Evolutionary conservation across 2,888 invertebrate species (phyloP).

Genomic region (Syrista parreyssii): DNA sequence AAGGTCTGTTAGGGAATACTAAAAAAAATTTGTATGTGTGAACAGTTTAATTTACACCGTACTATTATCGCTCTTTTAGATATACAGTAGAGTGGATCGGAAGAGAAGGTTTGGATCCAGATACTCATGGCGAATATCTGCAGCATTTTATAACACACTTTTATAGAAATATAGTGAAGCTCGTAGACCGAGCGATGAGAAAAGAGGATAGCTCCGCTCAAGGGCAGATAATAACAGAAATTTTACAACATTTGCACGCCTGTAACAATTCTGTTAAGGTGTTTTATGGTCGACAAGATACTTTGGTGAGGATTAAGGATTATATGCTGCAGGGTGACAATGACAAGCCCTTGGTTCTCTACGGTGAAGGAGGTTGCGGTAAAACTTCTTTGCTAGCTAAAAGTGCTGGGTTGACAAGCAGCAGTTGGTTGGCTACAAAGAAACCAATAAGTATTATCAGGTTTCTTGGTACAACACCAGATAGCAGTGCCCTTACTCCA

Average conservation of each 20-base stretch:
- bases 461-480: slow-evolving; percentile 96
- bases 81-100: slow-evolving; percentile 98
- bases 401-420: slow-evolving; percentile 84
- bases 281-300: slow-evolving; percentile 93
- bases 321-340: slow-evolving; percentile 84
- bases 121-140: slow-evolving; percentile 93
- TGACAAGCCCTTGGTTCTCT: slow-evolving; percentile 89
- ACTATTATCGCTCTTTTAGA: slow-evolving; percentile 65
- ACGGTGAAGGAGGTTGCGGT: slow-evolving; percentile 97
- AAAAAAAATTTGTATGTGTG: neutral
- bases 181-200: slow-evolving; percentile 94
- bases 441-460: slow-evolving; percentile 89
- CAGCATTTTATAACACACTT: slow-evolving; percentile 95
- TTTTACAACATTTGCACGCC: slow-evolving; percentile 94
- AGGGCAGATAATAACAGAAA: slow-evolving; percentile 93
- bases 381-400: slow-evolving; percentile 96
- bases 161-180: slow-evolving; percentile 90
- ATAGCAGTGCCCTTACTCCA: slow-evolving; percentile 94
- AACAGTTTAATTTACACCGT: neutral
- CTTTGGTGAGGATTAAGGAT: slow-evolving; percentile 80
- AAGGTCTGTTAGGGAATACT: slow-evolving; percentile 69
- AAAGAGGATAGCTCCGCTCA: slow-evolving; percentile 95
- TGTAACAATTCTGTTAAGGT: slow-evolving; percentile 94
- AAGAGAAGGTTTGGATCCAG: slow-evolving; percentile 90
- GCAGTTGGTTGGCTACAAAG: slow-evolving; percentile 78